These are phyloP conservation scores for Pristionchus pacificus DNA, from an alignment of 1,140 invertebrate genomes.

Conservation along the genomic window DNA sequence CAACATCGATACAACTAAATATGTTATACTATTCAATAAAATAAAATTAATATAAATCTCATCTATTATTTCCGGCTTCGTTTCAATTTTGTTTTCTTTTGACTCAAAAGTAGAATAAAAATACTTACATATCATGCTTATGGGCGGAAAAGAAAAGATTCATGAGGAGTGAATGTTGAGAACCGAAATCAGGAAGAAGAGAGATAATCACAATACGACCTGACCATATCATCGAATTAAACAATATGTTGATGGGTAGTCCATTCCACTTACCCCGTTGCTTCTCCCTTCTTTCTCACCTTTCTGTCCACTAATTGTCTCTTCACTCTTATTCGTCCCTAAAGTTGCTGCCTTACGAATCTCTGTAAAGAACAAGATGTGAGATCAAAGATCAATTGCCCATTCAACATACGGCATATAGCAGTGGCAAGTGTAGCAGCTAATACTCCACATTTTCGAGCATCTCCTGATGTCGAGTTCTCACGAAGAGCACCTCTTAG, in stretches of 20 bases:
- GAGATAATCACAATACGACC: constrained; percentile 17
- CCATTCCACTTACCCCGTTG: too few species aligned
- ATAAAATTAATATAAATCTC: too few species aligned
- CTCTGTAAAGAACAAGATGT: not conserved
- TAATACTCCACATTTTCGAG: not conserved
- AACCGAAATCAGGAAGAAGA: constrained; percentile 14
- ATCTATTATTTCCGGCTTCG: too few species aligned
- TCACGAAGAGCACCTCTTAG: not conserved
- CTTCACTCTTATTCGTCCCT: constrained; percentile 10
- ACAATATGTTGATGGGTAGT: too few species aligned
- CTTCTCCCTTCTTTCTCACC: too few species aligned
- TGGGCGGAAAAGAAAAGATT: constrained; percentile 31
- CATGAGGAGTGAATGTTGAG: constrained; percentile 21
- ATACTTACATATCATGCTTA: constrained; percentile 23
- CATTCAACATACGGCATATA: constrained; percentile 21
- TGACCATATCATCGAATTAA: too few species aligned
- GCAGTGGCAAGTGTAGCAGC: constrained; percentile 21
- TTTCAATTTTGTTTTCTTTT: too few species aligned
- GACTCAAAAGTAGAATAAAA: too few species aligned
- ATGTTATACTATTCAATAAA: too few species aligned
- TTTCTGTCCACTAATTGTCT: too few species aligned
- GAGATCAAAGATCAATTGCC: not conserved
- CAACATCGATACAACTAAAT: constrained; percentile 12
- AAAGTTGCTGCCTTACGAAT: not conserved
- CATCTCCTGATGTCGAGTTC: constrained; percentile 6